phyloP scores from a whole-genome alignment of 2,797 vertebrate species.

The Oreochromis mossambicus region DNA sequence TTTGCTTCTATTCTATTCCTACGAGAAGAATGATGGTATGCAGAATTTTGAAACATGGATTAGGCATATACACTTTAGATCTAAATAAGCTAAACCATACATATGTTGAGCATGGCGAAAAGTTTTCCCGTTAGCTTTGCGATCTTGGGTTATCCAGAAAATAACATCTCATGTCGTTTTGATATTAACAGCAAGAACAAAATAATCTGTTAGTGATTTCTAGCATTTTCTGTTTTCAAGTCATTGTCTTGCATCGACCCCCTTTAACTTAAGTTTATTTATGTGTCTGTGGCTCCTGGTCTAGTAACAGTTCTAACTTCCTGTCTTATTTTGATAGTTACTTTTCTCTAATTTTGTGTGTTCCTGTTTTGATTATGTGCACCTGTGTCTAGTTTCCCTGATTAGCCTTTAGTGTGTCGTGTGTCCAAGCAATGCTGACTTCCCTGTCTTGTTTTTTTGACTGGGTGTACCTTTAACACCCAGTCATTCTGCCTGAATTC shows the following conservation, averaged over 20 bases:
- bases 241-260: rapidly evolving
- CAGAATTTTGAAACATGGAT: background rate
- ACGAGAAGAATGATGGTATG: background rate
- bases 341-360: background rate
- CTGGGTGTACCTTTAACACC: background rate
- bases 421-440: background rate
- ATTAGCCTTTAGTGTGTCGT: background rate
- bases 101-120: rapidly evolving
- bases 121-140: background rate
- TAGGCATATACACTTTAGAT: background rate
- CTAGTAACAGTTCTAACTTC: background rate
- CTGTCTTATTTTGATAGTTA: background rate
- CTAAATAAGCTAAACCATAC: background rate
- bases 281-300: background rate
- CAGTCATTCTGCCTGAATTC: background rate
- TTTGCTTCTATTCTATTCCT: background rate
- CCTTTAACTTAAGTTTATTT: background rate
- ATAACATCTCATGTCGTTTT: background rate
- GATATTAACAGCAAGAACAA: background rate
- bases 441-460: rapidly evolving
- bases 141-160: background rate
- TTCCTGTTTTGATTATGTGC: background rate
- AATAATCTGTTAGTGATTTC: background rate
- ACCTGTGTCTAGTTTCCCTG: background rate
- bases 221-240: background rate